Conservation (phyloP, 92 coral and sea anemone genomes). For the Hydrozoanthus gracilis region DNA sequence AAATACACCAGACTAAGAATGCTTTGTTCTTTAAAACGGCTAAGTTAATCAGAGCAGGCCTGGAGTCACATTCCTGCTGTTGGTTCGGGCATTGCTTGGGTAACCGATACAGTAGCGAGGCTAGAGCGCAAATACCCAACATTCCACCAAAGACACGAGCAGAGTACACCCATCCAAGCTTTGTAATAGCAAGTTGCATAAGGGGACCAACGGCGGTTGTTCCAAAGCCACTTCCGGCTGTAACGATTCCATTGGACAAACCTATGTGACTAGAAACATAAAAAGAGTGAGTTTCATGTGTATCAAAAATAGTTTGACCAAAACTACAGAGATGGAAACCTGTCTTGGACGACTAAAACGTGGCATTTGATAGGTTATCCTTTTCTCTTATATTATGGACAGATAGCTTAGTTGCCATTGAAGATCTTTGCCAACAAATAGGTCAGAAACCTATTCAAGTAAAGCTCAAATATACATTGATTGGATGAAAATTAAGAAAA, state of each 20-base stretch:
- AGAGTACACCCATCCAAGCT: conserved; percentile 81
- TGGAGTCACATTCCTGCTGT: conserved; percentile 33
- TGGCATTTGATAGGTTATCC: too few species aligned
- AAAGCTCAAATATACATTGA: too few species aligned
- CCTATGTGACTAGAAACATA: conserved; percentile 77
- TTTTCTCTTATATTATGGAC: too few species aligned
- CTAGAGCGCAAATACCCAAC: conserved; percentile 72
- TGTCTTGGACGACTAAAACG: too few species aligned
- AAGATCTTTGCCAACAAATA: too few species aligned
- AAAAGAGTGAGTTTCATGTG: not conserved
- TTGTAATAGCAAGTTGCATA: conserved; percentile 69
- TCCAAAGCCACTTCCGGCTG: conserved; percentile 97
- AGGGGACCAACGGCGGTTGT: conserved; percentile 94
- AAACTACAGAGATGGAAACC: too few species aligned
- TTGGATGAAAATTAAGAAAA: too few species aligned
- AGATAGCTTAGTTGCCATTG: too few species aligned
- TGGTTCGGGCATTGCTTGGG: conserved; percentile 56
- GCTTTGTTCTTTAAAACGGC: conserved; percentile 85
- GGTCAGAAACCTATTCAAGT: too few species aligned
- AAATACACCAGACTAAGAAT: conserved; percentile 81
- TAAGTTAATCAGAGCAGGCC: conserved; percentile 78
- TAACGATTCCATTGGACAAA: conserved; percentile 90
- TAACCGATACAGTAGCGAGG: conserved; percentile 72
- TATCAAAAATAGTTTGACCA: too few species aligned
- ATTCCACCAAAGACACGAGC: conserved; percentile 81